Base-by-base conservation (phyloP, 2,797 vertebrate species). In the Pachyuromys duprasi region DNA sequence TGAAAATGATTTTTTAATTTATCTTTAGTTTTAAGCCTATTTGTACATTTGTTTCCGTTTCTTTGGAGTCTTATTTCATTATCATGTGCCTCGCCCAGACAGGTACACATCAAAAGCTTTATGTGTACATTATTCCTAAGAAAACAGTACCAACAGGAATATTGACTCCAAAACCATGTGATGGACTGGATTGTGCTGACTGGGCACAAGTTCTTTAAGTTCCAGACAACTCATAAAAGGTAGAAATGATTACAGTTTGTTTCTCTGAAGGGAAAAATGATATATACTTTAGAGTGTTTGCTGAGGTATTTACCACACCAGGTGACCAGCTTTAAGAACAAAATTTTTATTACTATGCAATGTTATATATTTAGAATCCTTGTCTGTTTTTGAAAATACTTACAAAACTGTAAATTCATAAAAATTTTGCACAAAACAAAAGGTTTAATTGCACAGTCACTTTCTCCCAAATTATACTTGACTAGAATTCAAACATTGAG, bases 1-100 rank as follows among this genome's bases (percentile, higher is more conserved):
- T 60, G 63, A 93, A 95, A 86, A 45, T 80, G 57, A 72, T 55
- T 95, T 13, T 49, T n/a, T 57, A 15, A 39, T 80, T 91, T 87
- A 42, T 80, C 79, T 88, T 24, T 81, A 9, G 24, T 24, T 69
- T 94, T 88, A 82, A 94, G 78, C 11, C 5, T 93, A 2, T 4
- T 76, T 89, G 74, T 69, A 33, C 6, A n/a, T 76, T 84, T 33
- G 0, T 24, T 90, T 88, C 93, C 49, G 22, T 83, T 42, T 90
- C 17, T 91, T 69, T 5, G 31, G 15, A 90, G 67, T 86, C 80
- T 82, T 36, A 79, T 80, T 86, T 72, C 70, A 72, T 49, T 57
- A 76, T 39, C 39, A 45, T 39, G 3, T 1, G 8, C 15, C 3
- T 24, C 4, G 81, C 12, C 67, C 6, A 26, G 60, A 33, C 28